phyloP scores from a whole-genome alignment of 2,113 vertebrate genomes.

The Lethenteron camtschaticum region DNA sequence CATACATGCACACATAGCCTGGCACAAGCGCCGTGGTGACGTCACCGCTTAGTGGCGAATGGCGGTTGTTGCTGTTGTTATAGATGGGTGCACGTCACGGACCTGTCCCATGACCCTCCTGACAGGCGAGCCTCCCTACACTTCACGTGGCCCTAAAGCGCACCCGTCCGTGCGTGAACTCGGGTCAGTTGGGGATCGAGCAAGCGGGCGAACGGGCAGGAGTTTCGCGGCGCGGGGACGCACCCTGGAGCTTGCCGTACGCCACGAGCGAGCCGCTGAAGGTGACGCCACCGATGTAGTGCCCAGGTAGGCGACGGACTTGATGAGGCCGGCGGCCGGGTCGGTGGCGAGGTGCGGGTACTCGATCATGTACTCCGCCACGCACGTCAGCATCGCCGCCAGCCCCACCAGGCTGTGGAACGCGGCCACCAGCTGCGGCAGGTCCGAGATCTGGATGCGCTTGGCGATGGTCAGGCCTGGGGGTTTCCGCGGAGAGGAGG shows the following conservation, averaged over 20 bases:
- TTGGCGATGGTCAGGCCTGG: conserved; percentile 62
- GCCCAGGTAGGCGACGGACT: conserved; percentile 70
- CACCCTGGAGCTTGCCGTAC: conserved; percentile 88
- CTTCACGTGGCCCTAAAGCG: no score
- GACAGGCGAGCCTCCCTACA: no score
- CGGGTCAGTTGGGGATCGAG: no score
- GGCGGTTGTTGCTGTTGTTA: no score
- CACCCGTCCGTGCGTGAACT: no score
- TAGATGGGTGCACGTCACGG: no score
- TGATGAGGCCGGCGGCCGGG: conserved; percentile 66
- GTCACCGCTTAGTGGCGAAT: no score
- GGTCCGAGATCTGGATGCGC: conserved; percentile 77
- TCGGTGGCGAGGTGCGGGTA: conserved; percentile 68
- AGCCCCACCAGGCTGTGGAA: conserved; percentile 90
- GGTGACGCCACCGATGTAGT: conserved; percentile 86
- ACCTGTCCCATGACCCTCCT: no score
- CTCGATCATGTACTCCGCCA: conserved; percentile 83
- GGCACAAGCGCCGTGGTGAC: no score
- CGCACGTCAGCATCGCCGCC: conserved; percentile 73
- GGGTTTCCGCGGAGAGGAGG: conserved; percentile 10
- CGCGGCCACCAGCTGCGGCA: conserved; percentile 82
- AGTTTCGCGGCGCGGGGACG: conserved; percentile 10
- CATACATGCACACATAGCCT: no score
- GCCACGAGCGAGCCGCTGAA: conserved; percentile 86
- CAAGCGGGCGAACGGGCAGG: no score